phyloP scores from a whole-genome alignment of 2,113 vertebrate species.

The Empidonax traillii region DNA sequence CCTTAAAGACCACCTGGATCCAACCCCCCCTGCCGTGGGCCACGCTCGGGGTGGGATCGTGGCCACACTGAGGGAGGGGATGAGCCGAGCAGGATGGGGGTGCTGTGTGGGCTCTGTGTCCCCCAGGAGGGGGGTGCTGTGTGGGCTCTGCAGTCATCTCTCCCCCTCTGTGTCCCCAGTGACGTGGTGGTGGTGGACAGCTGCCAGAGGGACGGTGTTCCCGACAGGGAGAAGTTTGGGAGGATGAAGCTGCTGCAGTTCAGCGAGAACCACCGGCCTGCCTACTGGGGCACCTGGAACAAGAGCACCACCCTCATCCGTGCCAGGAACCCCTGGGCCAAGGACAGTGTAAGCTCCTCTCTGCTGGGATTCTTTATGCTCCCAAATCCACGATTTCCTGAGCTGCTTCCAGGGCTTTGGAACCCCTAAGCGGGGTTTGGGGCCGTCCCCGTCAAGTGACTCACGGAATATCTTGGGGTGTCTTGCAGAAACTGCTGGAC shows the following conservation, averaged over 20 bases:
- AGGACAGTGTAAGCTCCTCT: constrained; percentile 81
- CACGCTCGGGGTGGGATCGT: neutral
- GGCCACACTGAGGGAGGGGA: neutral
- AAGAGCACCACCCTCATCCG: constrained; percentile 79
- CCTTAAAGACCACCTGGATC: neutral
- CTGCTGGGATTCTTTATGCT: neutral
- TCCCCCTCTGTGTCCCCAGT: constrained; percentile 42
- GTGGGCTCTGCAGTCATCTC: neutral
- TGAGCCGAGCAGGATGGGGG: neutral
- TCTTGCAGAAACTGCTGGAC: constrained; percentile 84
- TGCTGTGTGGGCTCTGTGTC: neutral
- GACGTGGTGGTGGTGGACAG: constrained; percentile 77
- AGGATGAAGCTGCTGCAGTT: constrained; percentile 96
- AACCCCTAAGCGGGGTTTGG: neutral
- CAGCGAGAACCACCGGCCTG: constrained; percentile 90
- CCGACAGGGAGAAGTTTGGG: constrained; percentile 80
- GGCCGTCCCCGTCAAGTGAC: rapidly evolving
- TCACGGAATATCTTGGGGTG: neutral
- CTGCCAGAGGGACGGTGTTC: constrained; percentile 68
- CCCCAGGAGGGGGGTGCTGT: too few relatives aligned
- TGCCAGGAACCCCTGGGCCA: constrained; percentile 83
- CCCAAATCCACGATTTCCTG: neutral
- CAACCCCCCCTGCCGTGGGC: neutral
- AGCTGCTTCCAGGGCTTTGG: rapidly evolving
- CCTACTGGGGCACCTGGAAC: constrained; percentile 97